Conservation (phyloP, 2,113 vertebrate genomes). For the Bagarius yarrelli region DNA sequence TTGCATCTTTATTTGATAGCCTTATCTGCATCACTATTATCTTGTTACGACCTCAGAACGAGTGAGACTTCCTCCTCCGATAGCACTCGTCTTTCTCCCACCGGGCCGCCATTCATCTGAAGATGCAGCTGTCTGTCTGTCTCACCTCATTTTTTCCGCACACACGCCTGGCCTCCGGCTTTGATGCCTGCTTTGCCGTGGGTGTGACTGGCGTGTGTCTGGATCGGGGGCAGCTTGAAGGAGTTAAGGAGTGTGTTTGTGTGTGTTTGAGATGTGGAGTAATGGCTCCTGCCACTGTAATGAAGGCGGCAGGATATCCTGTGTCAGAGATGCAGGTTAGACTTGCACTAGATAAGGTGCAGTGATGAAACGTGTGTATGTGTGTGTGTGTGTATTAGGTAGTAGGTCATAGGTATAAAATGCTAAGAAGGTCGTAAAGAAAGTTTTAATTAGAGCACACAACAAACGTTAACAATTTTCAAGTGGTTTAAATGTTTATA, state of each 20-base stretch:
- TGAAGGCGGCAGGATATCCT: constrained; percentile 56
- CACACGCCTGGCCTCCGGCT: constrained; percentile 13
- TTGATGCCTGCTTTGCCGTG: constrained; percentile 42
- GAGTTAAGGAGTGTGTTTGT: constrained; percentile 41
- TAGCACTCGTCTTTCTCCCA: constrained; percentile 1
- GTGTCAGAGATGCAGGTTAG: constrained; percentile 53
- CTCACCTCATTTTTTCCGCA: constrained; percentile 42
- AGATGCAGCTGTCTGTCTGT: constrained; percentile 21
- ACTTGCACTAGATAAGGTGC: constrained; percentile 45
- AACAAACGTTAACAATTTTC: no score
- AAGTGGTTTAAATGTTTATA: no score
- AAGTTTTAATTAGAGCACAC: background rate
- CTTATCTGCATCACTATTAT: constrained; percentile 35
- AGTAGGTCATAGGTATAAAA: constrained; percentile 42
- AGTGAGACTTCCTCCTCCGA: constrained; percentile 43
- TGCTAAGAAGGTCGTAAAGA: constrained; percentile 18
- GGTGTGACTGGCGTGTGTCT: constrained; percentile 43
- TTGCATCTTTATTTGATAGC: constrained; percentile 15
- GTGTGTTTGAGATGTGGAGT: constrained; percentile 48
- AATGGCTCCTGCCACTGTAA: constrained; percentile 55
- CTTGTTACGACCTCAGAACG: constrained; percentile 20
- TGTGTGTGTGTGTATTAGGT: constrained; percentile 46
- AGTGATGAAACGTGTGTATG: constrained; percentile 47
- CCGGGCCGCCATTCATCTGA: constrained; percentile 30
- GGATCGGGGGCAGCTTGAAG: constrained; percentile 44